Percentiles rank a stretch among this genome's conserved stretches.
phyloP scores from a whole-genome alignment of 1,140 invertebrate species.

The Psix sp. region DNA sequence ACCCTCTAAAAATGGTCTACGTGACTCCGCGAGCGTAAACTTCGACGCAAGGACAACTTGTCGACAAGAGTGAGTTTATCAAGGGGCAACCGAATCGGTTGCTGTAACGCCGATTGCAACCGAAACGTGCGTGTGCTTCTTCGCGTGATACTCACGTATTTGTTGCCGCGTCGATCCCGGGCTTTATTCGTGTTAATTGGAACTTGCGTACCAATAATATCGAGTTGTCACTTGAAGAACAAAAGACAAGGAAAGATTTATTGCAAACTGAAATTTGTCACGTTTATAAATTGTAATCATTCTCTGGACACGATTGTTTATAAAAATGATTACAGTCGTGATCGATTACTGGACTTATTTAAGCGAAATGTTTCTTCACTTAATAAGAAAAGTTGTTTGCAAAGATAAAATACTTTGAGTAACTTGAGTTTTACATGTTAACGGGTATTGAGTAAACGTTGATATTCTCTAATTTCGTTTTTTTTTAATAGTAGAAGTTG shows the following conservation, averaged over 20 bases:
- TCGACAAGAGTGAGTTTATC: constrained; percentile 27
- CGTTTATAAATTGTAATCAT: no score
- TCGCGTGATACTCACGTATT: constrained; percentile 23
- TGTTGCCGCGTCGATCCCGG: constrained; percentile 22
- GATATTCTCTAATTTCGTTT: no score
- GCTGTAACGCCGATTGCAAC: constrained; percentile 3
- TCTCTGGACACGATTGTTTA: no score
- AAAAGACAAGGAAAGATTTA: background rate
- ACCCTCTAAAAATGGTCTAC: constrained; percentile 35
- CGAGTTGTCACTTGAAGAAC: background rate
- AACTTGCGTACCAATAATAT: constrained; percentile 21
- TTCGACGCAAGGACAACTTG: constrained; percentile 41
- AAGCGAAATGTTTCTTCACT: no score
- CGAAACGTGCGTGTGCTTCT: constrained; percentile 21
- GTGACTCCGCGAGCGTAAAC: constrained; percentile 49
- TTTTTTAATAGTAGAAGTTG: no score
- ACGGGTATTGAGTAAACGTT: no score
- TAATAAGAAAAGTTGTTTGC: no score
- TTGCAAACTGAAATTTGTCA: no score
- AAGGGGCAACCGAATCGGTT: constrained; percentile 22
- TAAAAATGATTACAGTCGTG: no score
- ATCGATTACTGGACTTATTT: no score
- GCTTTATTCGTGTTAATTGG: constrained; percentile 1
- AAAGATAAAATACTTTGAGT: no score
- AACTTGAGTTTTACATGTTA: no score